These are phyloP conservation scores for Cyprinodon variegatus DNA, from an alignment of 2,113 vertebrate species.

Conservation along the genomic window DNA sequence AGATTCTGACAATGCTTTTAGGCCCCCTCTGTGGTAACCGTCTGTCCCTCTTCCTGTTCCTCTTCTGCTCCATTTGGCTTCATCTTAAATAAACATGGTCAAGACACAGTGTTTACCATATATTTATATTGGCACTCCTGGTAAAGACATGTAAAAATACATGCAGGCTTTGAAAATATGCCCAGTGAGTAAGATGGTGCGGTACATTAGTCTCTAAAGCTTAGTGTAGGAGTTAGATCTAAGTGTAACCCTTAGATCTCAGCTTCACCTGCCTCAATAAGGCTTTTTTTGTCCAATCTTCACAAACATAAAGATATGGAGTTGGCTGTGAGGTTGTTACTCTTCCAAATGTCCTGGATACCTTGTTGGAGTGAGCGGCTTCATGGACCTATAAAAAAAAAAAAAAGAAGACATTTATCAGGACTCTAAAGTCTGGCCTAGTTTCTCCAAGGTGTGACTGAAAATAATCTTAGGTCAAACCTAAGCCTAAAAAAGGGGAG, in stretches of 20 bases:
- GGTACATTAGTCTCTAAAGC: background rate
- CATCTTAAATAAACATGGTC: conserved; percentile 52
- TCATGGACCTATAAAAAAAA: too few species aligned
- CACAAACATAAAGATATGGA: background rate
- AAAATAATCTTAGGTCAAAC: too few species aligned
- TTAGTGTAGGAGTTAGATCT: background rate
- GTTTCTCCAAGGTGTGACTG: too few species aligned
- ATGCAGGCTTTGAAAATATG: background rate
- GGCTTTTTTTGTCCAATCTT: background rate
- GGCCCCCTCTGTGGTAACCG: background rate
- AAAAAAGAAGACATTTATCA: too few species aligned
- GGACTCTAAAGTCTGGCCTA: too few species aligned
- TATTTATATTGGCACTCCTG: background rate
- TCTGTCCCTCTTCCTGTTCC: conserved; percentile 16
- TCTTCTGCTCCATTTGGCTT: conserved; percentile 45
- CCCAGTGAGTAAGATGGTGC: background rate
- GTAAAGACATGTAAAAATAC: background rate
- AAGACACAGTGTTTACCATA: conserved; percentile 30
- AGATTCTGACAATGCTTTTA: conserved; percentile 2
- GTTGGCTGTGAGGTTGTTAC: background rate
- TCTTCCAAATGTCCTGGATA: too few species aligned
- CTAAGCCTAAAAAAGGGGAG: too few species aligned
- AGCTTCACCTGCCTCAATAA: background rate
- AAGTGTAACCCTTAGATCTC: background rate
- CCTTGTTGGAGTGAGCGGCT: too few species aligned